Conservation (phyloP, 92 coral and sea anemone genomes). For the Pocillopora meandrina region DNA sequence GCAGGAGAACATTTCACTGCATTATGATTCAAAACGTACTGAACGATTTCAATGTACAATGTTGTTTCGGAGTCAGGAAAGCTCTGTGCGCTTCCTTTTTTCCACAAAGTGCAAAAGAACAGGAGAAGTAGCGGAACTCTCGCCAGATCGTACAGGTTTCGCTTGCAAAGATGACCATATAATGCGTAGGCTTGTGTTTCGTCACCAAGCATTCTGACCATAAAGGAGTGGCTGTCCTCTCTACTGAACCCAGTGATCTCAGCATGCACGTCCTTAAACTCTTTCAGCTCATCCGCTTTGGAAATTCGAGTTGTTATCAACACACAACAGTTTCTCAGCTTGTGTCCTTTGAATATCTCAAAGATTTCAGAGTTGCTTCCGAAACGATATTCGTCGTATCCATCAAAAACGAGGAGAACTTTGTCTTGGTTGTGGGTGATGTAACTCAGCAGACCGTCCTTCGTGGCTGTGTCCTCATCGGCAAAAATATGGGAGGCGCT, state of each 20-base stretch:
- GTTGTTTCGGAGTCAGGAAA: constrained; percentile 20
- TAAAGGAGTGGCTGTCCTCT: background rate
- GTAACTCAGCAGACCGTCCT: background rate
- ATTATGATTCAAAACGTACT: constrained; percentile 15
- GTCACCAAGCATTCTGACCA: background rate
- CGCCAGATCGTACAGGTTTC: constrained; percentile 1
- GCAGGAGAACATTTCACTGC: background rate
- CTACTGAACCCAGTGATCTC: constrained; percentile 27
- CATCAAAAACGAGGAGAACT: constrained; percentile 18
- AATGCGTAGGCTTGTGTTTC: background rate
- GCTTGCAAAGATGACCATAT: too few species aligned
- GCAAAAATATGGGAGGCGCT: background rate
- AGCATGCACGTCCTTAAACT: background rate
- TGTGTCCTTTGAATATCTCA: constrained; percentile 12
- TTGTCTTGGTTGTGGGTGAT: background rate
- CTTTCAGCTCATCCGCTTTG: constrained; percentile 14
- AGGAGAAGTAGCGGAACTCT: constrained; percentile 27
- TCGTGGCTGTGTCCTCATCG: too few species aligned
- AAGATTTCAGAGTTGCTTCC: constrained; percentile 22
- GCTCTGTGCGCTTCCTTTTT: background rate
- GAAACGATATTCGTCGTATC: constrained; percentile 25
- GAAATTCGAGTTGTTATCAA: constrained; percentile 23
- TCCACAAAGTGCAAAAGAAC: constrained; percentile 35
- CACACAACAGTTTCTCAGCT: constrained; percentile 16
- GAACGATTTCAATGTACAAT: constrained; percentile 11